phyloP scores from a whole-genome alignment of 2,797 vertebrate genomes.

The Zalophus californianus region DNA sequence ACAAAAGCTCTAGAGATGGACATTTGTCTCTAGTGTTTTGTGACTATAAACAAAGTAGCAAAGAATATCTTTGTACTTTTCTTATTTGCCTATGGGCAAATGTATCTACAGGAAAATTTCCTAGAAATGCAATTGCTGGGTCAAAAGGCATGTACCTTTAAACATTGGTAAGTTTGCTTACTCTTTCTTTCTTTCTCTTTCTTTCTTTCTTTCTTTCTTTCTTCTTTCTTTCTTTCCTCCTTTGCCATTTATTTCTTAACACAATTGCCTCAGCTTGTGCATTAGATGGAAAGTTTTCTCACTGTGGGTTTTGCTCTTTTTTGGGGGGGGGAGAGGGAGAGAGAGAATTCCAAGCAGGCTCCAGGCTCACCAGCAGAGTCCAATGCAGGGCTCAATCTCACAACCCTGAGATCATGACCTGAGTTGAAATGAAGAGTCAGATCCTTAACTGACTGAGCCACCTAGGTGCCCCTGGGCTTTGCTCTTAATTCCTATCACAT shows the following conservation, averaged over 20 bases:
- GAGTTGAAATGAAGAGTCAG: neutral
- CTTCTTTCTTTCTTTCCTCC: neutral
- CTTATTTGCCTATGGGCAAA: neutral
- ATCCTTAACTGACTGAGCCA: neutral
- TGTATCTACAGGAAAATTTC: neutral
- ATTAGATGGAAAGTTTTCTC: neutral
- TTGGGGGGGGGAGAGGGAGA: neutral
- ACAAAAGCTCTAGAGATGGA: neutral
- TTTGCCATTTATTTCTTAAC: neutral
- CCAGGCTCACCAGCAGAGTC: neutral
- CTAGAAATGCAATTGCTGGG: neutral
- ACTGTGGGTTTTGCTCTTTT: neutral
- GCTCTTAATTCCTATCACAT: neutral
- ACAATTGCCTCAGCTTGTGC: neutral
- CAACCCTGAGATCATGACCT: neutral
- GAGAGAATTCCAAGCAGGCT: neutral
- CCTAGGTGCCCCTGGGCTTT: neutral
- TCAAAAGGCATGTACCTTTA: neutral
- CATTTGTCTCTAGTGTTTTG: neutral
- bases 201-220: too few species aligned
- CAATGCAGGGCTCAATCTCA: neutral
- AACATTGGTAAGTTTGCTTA: neutral
- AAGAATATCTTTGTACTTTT: neutral
- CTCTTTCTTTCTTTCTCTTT: neutral
- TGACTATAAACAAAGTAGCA: slow-evolving; percentile 38